Conservation (phyloP, 2,113 vertebrate genomes). For the Colaptes auratus region DNA sequence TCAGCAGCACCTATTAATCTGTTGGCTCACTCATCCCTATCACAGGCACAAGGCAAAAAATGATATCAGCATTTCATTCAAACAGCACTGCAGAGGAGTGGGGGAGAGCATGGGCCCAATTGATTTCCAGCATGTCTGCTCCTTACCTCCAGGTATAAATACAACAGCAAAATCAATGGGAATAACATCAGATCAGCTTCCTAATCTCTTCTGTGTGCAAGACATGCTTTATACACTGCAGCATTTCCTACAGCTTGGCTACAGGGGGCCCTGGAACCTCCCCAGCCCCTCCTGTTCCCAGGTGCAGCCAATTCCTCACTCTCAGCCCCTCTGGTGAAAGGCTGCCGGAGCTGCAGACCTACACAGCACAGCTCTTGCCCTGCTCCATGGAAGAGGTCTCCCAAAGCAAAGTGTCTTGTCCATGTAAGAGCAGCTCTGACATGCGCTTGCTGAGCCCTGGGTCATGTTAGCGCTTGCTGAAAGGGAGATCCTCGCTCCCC, state of each 20-base stretch:
- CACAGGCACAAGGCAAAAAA: slow-evolving; percentile 75
- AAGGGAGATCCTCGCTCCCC: background rate
- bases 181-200: slow-evolving; percentile 72
- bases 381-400: accelerated
- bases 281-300: accelerated
- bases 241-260: slow-evolving; percentile 15
- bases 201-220: slow-evolving; percentile 63
- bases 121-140: slow-evolving; percentile 74
- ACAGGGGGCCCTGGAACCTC: background rate
- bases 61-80: slow-evolving; percentile 78
- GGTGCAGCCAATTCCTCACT: accelerated
- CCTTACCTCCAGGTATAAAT: slow-evolving; percentile 76
- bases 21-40: slow-evolving; percentile 69
- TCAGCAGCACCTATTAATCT: slow-evolving; percentile 61
- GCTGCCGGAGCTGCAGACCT: background rate
- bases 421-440: accelerated
- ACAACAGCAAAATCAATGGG: slow-evolving; percentile 77
- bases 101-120: slow-evolving; percentile 45
- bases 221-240: slow-evolving; percentile 44
- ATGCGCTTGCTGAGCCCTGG: background rate
- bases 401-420: accelerated
- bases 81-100: slow-evolving; percentile 32
- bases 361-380: background rate
- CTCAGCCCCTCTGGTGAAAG: background rate
- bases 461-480: background rate